Base-by-base conservation (phyloP, 2,888 invertebrate species). In the Norana najaformis region DNA sequence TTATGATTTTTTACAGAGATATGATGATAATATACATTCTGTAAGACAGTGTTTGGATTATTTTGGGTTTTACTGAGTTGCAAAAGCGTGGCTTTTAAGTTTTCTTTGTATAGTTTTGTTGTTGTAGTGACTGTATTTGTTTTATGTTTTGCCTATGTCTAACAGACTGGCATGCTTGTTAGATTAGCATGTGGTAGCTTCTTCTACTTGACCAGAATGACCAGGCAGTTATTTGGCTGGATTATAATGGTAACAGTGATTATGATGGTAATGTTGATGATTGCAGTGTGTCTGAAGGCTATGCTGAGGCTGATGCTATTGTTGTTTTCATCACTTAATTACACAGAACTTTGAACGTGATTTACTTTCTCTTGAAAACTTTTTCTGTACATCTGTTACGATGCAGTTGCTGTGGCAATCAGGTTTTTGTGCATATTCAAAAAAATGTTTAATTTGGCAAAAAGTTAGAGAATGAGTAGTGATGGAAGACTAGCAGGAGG, bases 71-170 rank as follows among this genome's bases (percentile, higher is more conserved):
- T 69, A 69, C 69, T 69, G 69, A 69, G 69, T 69, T 69, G n/a
- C 69, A n/a, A n/a, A n/a, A 69, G 69, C n/a, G 30, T 69, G 69
- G 69, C 69, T 69, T 69, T n/a, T n/a, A 69, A 69, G 69, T 69
- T 69, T 47, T 69, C n/a, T 69, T 69, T 69, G 30, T 69, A 69
- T 69, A n/a, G 69, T 30, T 30, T n/a, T 69, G 11, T n/a, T 69
- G n/a, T 69, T 69, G 69, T 69, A 69, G 30, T 69, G 3, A 69
- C n/a, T n/a, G n/a, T n/a, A 69, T 69, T 69, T 69, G 69, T 69
- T 69, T 47, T n/a, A n/a, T 69, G 30, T 30, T 69, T 69, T 69
- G 69, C 30, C n/a, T 69, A 0, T 69, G n/a, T n/a, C 69, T n/a
- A 69, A n/a, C 13, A 13, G 30, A 69, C 8, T 11, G 69, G 30